These are phyloP conservation scores for Engystomops pustulosus DNA, from an alignment of 2,113 vertebrate species.

Conservation along the genomic window DNA sequence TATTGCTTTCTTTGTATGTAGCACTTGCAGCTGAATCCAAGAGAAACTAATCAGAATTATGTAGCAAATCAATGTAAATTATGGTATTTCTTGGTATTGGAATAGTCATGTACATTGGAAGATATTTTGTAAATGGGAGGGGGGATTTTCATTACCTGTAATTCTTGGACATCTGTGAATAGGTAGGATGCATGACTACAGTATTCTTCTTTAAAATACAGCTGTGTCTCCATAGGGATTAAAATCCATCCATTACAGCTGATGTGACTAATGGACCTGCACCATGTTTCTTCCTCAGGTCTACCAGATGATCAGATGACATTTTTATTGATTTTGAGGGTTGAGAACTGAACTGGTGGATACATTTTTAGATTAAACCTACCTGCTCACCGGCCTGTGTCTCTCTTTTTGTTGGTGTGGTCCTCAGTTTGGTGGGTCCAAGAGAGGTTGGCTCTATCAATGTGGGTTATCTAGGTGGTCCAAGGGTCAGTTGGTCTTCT, in stretches of 20 bases:
- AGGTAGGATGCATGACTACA: not conserved
- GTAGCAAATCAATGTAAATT: not conserved
- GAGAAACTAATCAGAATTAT: conserved; percentile 12
- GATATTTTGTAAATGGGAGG: not conserved
- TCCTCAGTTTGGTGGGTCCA: too few species aligned
- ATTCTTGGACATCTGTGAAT: not conserved
- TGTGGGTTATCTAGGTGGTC: not conserved
- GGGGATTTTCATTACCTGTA: not conserved
- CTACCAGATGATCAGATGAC: too few species aligned
- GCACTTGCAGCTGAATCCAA: not conserved
- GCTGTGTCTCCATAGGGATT: too few species aligned
- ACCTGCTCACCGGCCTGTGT: too few species aligned
- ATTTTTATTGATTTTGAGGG: too few species aligned
- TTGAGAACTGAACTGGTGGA: too few species aligned
- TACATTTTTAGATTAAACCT: too few species aligned
- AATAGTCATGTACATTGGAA: not conserved
- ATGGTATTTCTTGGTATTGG: not conserved
- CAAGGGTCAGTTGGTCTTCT: not conserved
- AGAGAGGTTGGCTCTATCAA: not conserved
- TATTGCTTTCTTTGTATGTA: not conserved
- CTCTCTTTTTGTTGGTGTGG: not conserved
- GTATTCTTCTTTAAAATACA: not conserved
- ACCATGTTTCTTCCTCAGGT: too few species aligned
- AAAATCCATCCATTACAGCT: too few species aligned
- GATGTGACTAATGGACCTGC: too few species aligned